Base-by-base conservation (phyloP, 2,888 invertebrate genomes). In the Dryococelus australis region DNA sequence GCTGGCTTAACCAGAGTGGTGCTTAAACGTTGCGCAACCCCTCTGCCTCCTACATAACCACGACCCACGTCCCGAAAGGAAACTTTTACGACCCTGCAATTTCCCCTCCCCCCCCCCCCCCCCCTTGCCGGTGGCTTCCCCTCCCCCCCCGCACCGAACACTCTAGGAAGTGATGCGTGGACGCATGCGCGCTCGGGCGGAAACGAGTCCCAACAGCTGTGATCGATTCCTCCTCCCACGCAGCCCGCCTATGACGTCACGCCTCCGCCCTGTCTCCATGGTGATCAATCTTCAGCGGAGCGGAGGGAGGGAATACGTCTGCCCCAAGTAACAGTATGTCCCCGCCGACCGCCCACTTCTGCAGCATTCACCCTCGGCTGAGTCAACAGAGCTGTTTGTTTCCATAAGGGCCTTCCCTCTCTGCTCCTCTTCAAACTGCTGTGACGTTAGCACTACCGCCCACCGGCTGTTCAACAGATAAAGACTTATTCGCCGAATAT, bases 151-250 rank as follows among this genome's bases (percentile, higher is more conserved):
- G 9, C 47, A 47, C 6, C 47, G n/a, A 47, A 47, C 47, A 47
- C 47, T 12, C 47, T 12, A 6, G 6, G 47, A 47, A 9, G 47
- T 12, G 47, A 12, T n/a, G n/a, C n/a, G 47, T 12, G 47, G 5
- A 65, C 65, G 65, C 65, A 65, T 65, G 65, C 65, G 65, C 65
- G 16, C 20, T 6, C 20, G 10, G 10, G 65, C 65, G 16, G 65
- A 65, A 65, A 47, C 47, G 12, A 9, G 65, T 5, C 16, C 65
- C 20, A 65, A 65, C 65, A 65, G 65, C 65, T 65, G 65, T 20
- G 65, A 65, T 65, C 65, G 65, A 65, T 65, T 65, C 65, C 16
- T 65, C 65, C 20, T 65, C 65, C 65, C 65, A 65, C 65, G 65
- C 65, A 20, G 20, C 20, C 65, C 13, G 5, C 65, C 65, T 9